phyloP scores from a whole-genome alignment of 2,797 vertebrate genomes.

The Cryptoblepharus egeriae region DNA sequence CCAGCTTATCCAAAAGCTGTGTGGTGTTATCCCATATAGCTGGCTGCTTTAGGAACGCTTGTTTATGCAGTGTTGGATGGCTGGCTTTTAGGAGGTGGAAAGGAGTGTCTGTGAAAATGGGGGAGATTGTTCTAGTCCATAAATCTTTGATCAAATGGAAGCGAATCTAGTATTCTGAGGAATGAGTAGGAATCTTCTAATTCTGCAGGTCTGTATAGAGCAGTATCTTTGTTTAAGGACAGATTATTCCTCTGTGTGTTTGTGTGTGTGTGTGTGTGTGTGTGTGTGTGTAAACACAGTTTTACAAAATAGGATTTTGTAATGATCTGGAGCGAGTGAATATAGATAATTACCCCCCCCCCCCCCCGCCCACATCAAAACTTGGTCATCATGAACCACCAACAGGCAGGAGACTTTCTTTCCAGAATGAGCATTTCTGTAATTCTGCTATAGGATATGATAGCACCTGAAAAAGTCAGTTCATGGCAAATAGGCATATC shows the following conservation, averaged over 20 bases:
- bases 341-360: background rate
- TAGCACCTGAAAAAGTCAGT: background rate
- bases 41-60: background rate
- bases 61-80: background rate
- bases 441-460: background rate
- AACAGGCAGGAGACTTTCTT: background rate
- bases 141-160: background rate
- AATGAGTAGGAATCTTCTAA: background rate
- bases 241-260: too few species aligned
- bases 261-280: too few species aligned
- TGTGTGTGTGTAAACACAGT: too few species aligned
- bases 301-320: background rate
- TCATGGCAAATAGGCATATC: background rate
- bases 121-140: background rate
- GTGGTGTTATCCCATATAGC: background rate
- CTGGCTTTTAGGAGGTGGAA: background rate
- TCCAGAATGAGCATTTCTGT: background rate
- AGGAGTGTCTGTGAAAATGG: background rate
- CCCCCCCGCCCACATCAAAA: too few species aligned
- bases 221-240: too few species aligned
- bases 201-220: background rate
- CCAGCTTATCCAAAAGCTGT: too few species aligned
- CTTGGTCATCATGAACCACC: background rate
- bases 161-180: background rate
- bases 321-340: background rate